phyloP scores from a whole-genome alignment of 2,888 invertebrate species.

The Stegana nigrithorax region DNA sequence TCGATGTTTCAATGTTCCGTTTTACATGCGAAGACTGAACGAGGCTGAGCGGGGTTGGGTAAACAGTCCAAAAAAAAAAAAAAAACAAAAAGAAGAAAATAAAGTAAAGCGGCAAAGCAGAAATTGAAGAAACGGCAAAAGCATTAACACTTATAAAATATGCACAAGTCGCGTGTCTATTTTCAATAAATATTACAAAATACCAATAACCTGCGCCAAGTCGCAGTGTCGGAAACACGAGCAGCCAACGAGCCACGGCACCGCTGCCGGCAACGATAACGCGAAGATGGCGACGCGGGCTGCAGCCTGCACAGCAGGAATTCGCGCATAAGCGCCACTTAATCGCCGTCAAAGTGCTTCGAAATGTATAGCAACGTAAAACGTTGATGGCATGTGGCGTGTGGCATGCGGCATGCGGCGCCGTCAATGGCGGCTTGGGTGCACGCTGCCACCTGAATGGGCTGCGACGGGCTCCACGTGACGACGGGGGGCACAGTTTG shows the following conservation, averaged over 20 bases:
- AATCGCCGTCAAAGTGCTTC: constrained; percentile 27
- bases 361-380: neutral
- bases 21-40: too few relatives aligned
- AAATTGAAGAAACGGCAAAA: neutral
- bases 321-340: constrained; percentile 11
- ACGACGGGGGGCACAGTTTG: neutral
- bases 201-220: constrained; percentile 28
- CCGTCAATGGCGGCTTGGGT: neutral
- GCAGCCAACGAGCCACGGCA: neutral
- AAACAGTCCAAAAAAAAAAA: neutral
- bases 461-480: neutral
- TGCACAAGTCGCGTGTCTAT: constrained; percentile 55
- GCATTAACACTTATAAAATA: constrained; percentile 51
- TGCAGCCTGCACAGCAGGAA: neutral
- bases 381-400: neutral
- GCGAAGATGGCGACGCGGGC: too few relatives aligned
- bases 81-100: neutral
- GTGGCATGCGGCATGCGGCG: neutral
- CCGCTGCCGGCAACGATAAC: neutral
- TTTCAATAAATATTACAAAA: constrained; percentile 52
- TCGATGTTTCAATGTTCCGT: too few relatives aligned
- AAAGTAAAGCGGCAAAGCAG: constrained; percentile 21
- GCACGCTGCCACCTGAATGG: neutral
- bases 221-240: neutral
- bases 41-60: neutral